Conservation (phyloP, 2,888 invertebrate genomes). For the Tinea trinotella region DNA sequence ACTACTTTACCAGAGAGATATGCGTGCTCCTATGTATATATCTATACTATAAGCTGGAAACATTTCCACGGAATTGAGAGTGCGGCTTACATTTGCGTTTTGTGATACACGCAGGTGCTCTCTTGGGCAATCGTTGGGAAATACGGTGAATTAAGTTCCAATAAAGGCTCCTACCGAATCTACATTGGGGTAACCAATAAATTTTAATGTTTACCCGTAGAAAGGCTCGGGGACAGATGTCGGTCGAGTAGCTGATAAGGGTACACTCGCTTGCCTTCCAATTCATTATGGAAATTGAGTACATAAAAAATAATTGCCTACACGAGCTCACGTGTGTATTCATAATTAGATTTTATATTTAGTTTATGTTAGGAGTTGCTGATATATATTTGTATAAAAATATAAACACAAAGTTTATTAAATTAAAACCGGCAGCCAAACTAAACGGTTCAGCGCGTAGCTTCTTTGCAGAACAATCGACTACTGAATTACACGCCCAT, state of each 20-base stretch:
- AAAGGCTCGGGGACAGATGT: conserved; percentile 13
- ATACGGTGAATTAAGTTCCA: conserved; percentile 17
- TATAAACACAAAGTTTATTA: no score
- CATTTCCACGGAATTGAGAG: neutral
- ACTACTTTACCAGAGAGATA: no score
- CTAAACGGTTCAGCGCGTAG: no score
- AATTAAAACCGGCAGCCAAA: no score
- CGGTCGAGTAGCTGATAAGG: neutral
- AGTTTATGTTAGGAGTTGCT: neutral
- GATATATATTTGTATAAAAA: no score
- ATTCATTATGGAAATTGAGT: conserved; percentile 6
- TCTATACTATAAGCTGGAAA: neutral
- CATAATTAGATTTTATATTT: neutral
- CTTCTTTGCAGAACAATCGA: no score
- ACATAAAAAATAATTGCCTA: neutral
- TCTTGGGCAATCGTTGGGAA: conserved; percentile 15
- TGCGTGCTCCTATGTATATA: neutral
- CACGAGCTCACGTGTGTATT: neutral
- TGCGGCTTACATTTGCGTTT: neutral
- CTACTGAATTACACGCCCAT: no score
- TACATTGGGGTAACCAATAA: conserved; percentile 8
- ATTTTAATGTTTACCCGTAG: conserved; percentile 9
- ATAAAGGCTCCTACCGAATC: conserved; percentile 4
- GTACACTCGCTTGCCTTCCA: neutral
- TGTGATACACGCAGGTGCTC: conserved; percentile 14